These are phyloP conservation scores for Octodonta nipae DNA, from an alignment of 2,888 invertebrate genomes.

Conservation along the genomic window DNA sequence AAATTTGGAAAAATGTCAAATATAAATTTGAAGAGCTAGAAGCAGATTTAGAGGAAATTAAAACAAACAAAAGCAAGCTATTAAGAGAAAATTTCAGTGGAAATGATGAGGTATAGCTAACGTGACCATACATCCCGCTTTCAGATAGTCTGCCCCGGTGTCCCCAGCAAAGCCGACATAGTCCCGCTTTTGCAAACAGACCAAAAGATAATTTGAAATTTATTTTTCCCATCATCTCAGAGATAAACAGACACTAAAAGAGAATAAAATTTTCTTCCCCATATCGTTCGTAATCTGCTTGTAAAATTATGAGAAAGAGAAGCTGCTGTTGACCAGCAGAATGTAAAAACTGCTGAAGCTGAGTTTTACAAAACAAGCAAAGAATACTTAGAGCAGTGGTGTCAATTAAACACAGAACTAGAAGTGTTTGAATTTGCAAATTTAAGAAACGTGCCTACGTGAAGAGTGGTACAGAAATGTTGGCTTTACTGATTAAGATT, in stretches of 20 bases:
- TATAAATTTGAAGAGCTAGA: too few relatives aligned
- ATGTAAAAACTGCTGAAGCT: neutral
- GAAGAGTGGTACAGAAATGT: slow-evolving; percentile 4
- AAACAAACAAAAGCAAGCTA: too few relatives aligned
- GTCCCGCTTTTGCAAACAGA: too few relatives aligned
- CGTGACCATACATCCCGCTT: too few relatives aligned
- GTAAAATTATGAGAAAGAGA: neutral
- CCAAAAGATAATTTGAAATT: too few relatives aligned
- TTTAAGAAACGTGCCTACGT: slow-evolving; percentile 4
- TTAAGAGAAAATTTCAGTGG: too few relatives aligned
- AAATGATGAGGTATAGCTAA: too few relatives aligned
- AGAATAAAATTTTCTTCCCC: neutral
- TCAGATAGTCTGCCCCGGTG: too few relatives aligned
- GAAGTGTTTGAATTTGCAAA: slow-evolving; percentile 3
- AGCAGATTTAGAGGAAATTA: too few relatives aligned
- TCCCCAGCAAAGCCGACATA: too few relatives aligned
- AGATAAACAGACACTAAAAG: neutral
- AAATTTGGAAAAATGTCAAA: too few relatives aligned
- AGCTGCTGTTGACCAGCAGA: neutral
- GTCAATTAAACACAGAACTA: slow-evolving; percentile 5
- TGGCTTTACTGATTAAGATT: slow-evolving; percentile 5
- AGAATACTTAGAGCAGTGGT: slow-evolving; percentile 4
- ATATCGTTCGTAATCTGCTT: neutral
- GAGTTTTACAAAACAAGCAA: slow-evolving; percentile 5
- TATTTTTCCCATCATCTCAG: too few relatives aligned